Evolutionary conservation across 2,888 invertebrate species (phyloP), one percentile per base, ranked within the genome.

Genomic region (Embidobia sp.): DNA sequence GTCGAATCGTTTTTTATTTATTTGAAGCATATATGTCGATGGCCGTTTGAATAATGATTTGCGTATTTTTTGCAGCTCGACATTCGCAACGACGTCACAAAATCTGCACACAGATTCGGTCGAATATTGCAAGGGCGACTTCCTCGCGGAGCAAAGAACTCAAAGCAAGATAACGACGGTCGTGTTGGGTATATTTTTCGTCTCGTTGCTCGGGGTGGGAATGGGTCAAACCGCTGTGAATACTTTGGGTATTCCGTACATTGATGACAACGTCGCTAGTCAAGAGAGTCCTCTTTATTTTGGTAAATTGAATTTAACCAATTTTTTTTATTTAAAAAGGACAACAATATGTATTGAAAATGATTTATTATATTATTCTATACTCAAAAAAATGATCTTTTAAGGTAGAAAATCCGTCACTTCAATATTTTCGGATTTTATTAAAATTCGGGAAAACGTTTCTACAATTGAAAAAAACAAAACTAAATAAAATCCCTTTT

Each of bases 221-320:
- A 94, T 97, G 90, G 97, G 97, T 0, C 97, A 97, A 90, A 97
- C 97, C 0, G 96, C 97, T 8, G 96, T 97, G 63, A 95, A 96
- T 82, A 97, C 97, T 13, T 92, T 97, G 35, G 97, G 97, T 11
- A 97, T 97, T 84, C 97, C 97, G 2, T 97, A 96, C 89, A 96
- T 97, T 79, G 97, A 97, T 84, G 97, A 97, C 90, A 97, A 97
- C 89, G 97, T 97, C 70, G 96, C 96, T 84, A 96, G 95, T 90
- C 93, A 95, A 84, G 97, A 97, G 90, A 97, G 97, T 69, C 97
- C 97, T 18, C 92, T 97, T 81, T 97, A 97, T 90, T 96, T 97
- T 91, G 95, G 96, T 95, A 90, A 61, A 18, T 51, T 16, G 16
- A 15, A n/a, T n/a, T n/a, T n/a, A n/a, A n/a, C n/a, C n/a, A n/a